Evolutionary conservation across 2,888 invertebrate species (phyloP), one percentile per base, ranked within the genome.

Genomic region (Noctua janthe): DNA sequence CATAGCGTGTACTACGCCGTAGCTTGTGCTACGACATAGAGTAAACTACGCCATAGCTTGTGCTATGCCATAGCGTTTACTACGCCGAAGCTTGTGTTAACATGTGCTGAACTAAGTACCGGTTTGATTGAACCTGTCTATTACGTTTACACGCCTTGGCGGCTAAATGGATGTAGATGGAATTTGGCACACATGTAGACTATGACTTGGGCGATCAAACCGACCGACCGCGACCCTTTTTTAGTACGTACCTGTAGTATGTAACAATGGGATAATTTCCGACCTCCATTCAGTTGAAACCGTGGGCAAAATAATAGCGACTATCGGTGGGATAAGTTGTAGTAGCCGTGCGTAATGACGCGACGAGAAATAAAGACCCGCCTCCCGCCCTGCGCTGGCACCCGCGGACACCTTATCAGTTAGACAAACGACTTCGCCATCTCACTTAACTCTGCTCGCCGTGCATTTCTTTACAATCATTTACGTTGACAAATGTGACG

Each of bases 401-500:
- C 29, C 20, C 56, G 47, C 75, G 17, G n/a, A 64, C 10, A 10
- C 51, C 51, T 51, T 51, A 74, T 79, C 80, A 56, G 54, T 35
- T 64, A 54, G 64, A 64, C 51, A 39, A 66, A 67, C 23, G 80
- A 49, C 49, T 80, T 39, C 17, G 35, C 7, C 54, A 62, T 70
- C 49, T 59, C 59, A 43, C 23, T 51, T 23, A 49, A 62, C 64
- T 72, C 72, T 15, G 54, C 69, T 39, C 66, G n/a, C 71, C 73
- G 29, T 82, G 81, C 84, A 82, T 82, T 85, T 87, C 78, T 83
- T 82, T 83, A 71, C 79, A 74, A 86, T 84, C 59, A 82, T 86
- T 84, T 79, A 86, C 72, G 75, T 78, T 83, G 86, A 86, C 81
- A 85, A 88, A 88, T 88, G 88, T 77, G 81, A 82, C 72, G 84